Evolutionary conservation across 1,140 invertebrate species (phyloP).

Genomic region (Macrocentrus cingulum): DNA sequence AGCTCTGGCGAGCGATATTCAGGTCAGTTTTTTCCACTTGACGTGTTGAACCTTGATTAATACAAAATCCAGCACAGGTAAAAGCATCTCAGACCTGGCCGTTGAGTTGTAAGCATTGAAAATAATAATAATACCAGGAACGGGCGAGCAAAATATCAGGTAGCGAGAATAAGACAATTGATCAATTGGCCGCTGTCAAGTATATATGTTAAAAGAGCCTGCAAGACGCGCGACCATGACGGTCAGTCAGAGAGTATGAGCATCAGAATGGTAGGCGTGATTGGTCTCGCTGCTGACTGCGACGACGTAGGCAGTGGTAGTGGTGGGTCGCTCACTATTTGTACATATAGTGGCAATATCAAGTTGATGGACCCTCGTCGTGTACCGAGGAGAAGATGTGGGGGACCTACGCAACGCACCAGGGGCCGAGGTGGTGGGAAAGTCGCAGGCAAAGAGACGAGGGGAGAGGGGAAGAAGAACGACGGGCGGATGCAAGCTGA

Average conservation of each 20-base stretch:
- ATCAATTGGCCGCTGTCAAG: too few species aligned
- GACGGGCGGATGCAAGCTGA: conserved; percentile 19
- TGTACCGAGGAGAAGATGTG: background rate
- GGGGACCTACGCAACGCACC: conserved; percentile 7
- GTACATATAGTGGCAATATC: background rate
- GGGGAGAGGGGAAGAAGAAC: background rate
- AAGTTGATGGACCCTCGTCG: too few species aligned
- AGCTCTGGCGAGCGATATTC: too few species aligned
- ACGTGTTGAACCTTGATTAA: background rate
- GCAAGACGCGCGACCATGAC: background rate
- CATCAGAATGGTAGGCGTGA: too few species aligned
- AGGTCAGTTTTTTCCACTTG: background rate
- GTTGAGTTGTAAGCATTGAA: too few species aligned
- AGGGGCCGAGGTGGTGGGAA: conserved; percentile 6
- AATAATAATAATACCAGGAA: too few species aligned
- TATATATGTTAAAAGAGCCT: background rate
- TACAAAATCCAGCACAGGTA: background rate
- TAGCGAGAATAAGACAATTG: too few species aligned
- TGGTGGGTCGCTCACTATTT: background rate
- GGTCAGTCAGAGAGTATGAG: too few species aligned
- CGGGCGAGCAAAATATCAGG: too few species aligned
- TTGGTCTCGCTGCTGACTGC: too few species aligned
- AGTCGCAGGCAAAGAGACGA: conserved; percentile 3
- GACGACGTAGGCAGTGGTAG: background rate
- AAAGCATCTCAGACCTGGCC: too few species aligned